Base-by-base conservation (phyloP, 2,797 vertebrate genomes). In the Mus minutoides region DNA sequence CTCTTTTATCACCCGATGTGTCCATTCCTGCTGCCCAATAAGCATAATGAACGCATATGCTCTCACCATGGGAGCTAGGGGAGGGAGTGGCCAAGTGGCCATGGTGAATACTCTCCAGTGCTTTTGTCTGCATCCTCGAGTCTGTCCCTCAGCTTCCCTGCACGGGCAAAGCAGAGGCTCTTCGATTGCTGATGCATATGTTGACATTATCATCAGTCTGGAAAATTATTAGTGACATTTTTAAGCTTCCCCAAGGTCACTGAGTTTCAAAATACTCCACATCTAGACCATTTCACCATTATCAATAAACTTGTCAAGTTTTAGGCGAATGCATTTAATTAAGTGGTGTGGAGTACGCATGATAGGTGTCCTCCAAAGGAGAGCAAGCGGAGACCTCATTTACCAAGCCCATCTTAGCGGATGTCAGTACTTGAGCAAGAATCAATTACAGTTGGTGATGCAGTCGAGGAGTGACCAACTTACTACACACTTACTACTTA, bases 281-380 rank as follows among this genome's bases (percentile, higher is more conserved):
- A 26, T 79, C n/a, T 34, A 7, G 62, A 19, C 52, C 60, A 76
- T 87, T 84, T 79, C n/a, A 73, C 46, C 37, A 17, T 85, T 92
- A 13, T 71, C 62, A 43, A 64, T 40, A 88, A 71, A 60, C 64
- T 95, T 86, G 40, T 67, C 69, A 95, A 88, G 60, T 91, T n/a
- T 67, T 75, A 92, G 87, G 73, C 52, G 84, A 92, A 77, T 77
- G 4, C 52, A 54, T 78, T 94, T 92, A 76, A 92, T 92, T 94
- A 92, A 64, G 11, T 49, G 67, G 60, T 34, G 13, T 88, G 60
- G 83, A 43, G 62, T 80, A 19, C 58, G 34, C 78, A 52, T 52
- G 34, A 5, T 82, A 96, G 64, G 58, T 85, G 62, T 69, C 21
- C 43, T 64, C n/a, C 49, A 49, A 85, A 64, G 67, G 26, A 52